Base-by-base conservation (phyloP, 2,113 vertebrate species). In the Lepus americanus region DNA sequence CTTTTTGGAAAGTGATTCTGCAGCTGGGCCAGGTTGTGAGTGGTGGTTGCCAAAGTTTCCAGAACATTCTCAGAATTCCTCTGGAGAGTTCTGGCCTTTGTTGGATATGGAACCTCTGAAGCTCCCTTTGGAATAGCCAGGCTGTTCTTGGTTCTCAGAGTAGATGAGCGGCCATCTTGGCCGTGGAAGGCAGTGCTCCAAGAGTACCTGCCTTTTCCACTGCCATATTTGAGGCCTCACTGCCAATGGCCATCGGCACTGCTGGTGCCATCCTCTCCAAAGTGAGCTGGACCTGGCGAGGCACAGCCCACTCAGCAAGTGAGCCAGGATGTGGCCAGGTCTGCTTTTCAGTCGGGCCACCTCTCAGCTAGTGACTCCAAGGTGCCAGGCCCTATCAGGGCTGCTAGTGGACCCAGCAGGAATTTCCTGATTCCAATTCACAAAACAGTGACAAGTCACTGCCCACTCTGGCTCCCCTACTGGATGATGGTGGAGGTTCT, bases 31-130 rank as follows among this genome's bases (percentile, higher is more conserved):
- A n/a, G 20, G 33, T 76, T 87, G 33, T 90, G 67, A 83, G 29
- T 22, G 53, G 51, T 16, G 5, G 51, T 25, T 27, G 4, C 70
- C 59, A 82, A n/a, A 17, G 20, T 82, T 23, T n/a, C 73, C 39
- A 31, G 77, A 53, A 64, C 59, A 81, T 51, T 16, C 76, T 92
- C 53, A 86, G 29, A 92, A 67, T 90, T 88, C 27, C 73, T 70
- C 39, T 55, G 80, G 27, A 61, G 70, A 36, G 13, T 79, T 92
- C 87, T 90, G 78, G 9, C 55, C 61, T 81, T 87, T 70, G n/a
- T 27, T 77, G 81, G 61, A 84, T 36, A 31, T 85, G 49, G 78
- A 95, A 88, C 23, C 22, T 53, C 61, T 33, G 63, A 82, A 22
- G 63, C 29, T 92, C 51, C 63, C 20, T 90, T 66, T 67, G 20